These are phyloP conservation scores for Salmo trutta DNA, from an alignment of 2,797 vertebrate genomes.

Conservation along the genomic window DNA sequence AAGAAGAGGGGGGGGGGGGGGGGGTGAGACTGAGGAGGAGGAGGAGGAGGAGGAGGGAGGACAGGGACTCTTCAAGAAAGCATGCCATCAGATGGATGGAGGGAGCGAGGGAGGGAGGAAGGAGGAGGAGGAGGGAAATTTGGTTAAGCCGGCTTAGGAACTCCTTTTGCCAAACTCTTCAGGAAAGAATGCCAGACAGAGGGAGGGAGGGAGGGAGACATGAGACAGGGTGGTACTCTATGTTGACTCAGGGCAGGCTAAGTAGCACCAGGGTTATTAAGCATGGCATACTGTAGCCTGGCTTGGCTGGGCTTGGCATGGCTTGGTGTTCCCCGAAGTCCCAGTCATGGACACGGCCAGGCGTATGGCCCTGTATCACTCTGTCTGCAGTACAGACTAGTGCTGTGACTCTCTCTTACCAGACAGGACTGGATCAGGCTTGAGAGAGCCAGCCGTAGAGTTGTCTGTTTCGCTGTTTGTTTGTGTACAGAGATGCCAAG, in stretches of 20 bases:
- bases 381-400: background rate
- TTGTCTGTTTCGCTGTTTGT: slow-evolving; percentile 36
- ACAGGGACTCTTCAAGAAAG: slow-evolving; percentile 20
- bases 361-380: slow-evolving; percentile 17
- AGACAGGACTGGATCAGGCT: slow-evolving; percentile 44
- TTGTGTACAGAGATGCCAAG: slow-evolving; percentile 20
- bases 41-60: slow-evolving; percentile 25
- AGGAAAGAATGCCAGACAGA: no score
- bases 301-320: slow-evolving; percentile 2
- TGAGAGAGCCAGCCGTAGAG: slow-evolving; percentile 10
- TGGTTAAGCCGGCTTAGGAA: slow-evolving; percentile 15
- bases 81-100: slow-evolving; percentile 5
- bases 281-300: slow-evolving; percentile 19
- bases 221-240: background rate
- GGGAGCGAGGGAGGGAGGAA: slow-evolving; percentile 31
- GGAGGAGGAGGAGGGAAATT: background rate
- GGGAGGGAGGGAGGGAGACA: background rate
- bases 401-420: background rate
- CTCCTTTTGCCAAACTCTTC: no score
- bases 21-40: slow-evolving; percentile 38
- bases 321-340: slow-evolving; percentile 54
- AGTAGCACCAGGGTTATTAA: background rate
- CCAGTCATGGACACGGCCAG: slow-evolving; percentile 36
- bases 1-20: background rate
- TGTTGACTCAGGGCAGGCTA: slow-evolving; percentile 27